Evolutionary conservation across 1,140 invertebrate species (phyloP), one percentile per base, ranked within the genome.

Genomic region (Scaptodrosophila lebanonensis): DNA sequence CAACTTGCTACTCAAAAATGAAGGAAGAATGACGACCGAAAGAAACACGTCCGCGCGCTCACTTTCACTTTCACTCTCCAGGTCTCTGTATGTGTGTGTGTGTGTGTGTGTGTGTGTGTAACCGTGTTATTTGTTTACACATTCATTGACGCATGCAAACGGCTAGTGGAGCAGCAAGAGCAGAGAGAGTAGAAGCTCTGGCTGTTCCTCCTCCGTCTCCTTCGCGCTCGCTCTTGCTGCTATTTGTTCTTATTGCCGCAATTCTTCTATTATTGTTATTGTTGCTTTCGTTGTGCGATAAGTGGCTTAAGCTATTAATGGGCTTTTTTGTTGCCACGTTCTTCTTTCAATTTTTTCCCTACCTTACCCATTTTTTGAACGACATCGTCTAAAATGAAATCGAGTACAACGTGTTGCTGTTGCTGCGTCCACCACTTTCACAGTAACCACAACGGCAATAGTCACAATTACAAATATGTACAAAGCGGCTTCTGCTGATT

Each of bases 221-320:
- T n/a, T n/a, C n/a, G 48, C 32, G 40, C 44, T 17, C n/a, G 20
- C 18, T 40, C 18, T 58, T 48, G 25, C 49, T 57, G 66, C 40
- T 3, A 11, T 45, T 33, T 35, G 18, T 45, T 58, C 36, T 51
- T 76, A 63, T 71, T 70, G 38, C 58, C 45, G 54, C 52, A 66
- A 68, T 79, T 79, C 45, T 29, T 25, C 27, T 32, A 29, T 15
- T 29, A 22, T 36, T 39, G 45, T 48, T 61, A 16, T 43, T 54
- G 42, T 70, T 79, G 72, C 60, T 64, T 40, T 49, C 56, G 70
- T 56, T 83, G 76, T 45, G 66, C 69, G 69, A 75, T 82, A 82
- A 82, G 75, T 82, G 76, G 75, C 70, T 82, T 82, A 82, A 82
- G 76, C 75, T 82, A 82, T 82, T 82, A 82, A 75, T 82, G 75